Evolutionary conservation across 2,888 invertebrate species (phyloP), one percentile per base, ranked within the genome.

Genomic region (Nomada hirtipes): DNA sequence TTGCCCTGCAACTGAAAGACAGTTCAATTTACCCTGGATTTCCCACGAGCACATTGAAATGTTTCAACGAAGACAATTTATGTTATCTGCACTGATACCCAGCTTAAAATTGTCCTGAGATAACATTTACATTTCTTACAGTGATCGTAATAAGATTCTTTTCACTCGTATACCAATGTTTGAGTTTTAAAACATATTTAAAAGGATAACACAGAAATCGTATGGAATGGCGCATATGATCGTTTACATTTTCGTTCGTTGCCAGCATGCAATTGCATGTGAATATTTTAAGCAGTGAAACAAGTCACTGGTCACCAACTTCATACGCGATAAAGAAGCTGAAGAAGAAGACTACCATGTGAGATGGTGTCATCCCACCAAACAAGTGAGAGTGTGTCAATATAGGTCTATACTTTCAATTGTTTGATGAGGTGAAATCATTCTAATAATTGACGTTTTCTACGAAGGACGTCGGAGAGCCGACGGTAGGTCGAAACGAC

Each of bases 361-460:
- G 87, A 91, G 92, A 91, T 93, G 93, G 90, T 92, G 92, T 94
- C 93, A 92, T 92, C 90, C 93, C 93, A 93, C 93, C 93, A 94
- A 94, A 94, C 93, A 94, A 94, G 93, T 93, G 93, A 93, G 93
- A 94, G 93, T 93, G 93, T 94, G 93, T 93, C 91, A 92, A 92
- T 91, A 91, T 91, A 93, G 91, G 92, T 93, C 91, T 93, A 94
- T 94, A 94, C 93, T 94, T 94, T 94, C 93, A 94, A 94, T 94
- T 94, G 93, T 94, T 94, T 94, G 93, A 94, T 94, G 93, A 93
- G 93, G 93, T 93, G 93, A 93, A 93, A 93, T 93, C 93, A 93
- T 92, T 91, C 91, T 87, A 85, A 82, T 75, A 74, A 65, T 69
- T 64, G 71, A 63, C 87, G 70, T 83, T 77, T 61, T 76, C 86